Conservation (phyloP, 2,888 invertebrate genomes). For the Drosophila glabriapex region DNA sequence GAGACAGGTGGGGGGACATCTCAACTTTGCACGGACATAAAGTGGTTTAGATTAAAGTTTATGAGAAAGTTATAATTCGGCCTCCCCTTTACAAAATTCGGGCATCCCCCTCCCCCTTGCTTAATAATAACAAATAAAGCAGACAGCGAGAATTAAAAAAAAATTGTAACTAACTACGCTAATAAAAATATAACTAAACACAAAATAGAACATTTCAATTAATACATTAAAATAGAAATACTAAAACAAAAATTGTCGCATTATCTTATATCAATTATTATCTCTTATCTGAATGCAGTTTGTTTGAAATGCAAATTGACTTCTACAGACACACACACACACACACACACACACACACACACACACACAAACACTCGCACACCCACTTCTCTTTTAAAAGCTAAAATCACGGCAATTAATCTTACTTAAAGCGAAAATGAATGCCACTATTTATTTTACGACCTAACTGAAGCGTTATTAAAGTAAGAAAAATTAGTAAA, state of each 20-base stretch:
- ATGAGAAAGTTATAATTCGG: neutral
- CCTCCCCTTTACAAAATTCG: neutral
- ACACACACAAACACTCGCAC: neutral
- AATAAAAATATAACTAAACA: conserved; percentile 5
- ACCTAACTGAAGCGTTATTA: neutral
- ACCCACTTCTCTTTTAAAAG: conserved; percentile 5
- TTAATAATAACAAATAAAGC: neutral
- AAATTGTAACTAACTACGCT: neutral
- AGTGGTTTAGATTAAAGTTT: neutral
- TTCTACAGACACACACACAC: neutral
- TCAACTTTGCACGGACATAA: neutral
- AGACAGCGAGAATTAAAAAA: neutral
- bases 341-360: neutral
- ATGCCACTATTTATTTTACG: neutral
- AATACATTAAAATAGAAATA: neutral
- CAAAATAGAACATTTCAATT: neutral
- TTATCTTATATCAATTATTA: conserved; percentile 13
- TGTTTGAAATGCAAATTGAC: neutral
- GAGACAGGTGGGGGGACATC: neutral
- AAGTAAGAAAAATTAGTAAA: too few species aligned
- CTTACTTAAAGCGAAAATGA: neutral
- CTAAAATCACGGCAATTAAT: neutral
- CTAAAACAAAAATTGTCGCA: neutral
- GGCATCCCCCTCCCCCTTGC: neutral
- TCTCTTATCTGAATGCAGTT: neutral